These are phyloP conservation scores for Parelbella ahira DNA, from an alignment of 2,888 invertebrate species.

Conservation along the genomic window DNA sequence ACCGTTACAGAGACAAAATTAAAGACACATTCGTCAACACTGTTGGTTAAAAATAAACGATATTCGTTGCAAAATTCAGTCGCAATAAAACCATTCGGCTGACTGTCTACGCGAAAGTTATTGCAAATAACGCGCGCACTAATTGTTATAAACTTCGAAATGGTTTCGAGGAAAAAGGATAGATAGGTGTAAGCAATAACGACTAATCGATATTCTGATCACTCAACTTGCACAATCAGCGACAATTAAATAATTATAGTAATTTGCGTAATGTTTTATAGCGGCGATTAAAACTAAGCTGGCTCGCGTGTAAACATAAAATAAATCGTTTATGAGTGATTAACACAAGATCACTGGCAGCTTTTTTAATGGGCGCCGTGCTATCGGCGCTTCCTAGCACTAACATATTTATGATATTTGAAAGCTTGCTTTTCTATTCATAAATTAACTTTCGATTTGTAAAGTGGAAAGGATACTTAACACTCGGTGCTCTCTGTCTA, in stretches of 20 bases:
- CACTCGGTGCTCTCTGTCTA: no score
- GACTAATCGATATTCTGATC: conserved; percentile 37
- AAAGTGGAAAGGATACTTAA: no score
- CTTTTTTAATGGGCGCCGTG: conserved; percentile 55
- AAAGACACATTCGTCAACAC: no score
- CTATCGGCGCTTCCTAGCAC: conserved; percentile 48
- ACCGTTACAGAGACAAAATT: neutral
- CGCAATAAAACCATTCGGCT: conserved; percentile 20
- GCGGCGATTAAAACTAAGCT: conserved; percentile 54
- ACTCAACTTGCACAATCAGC: conserved; percentile 49
- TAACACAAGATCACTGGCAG: conserved; percentile 52
- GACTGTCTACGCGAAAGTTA: conserved; percentile 30
- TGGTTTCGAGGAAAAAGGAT: neutral
- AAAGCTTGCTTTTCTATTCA: no score
- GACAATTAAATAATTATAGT: conserved; percentile 45
- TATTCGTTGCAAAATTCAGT: conserved; percentile 4
- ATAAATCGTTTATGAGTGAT: conserved; percentile 59
- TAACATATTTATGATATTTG: no score
- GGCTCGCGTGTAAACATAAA: conserved; percentile 66
- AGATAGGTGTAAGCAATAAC: conserved; percentile 17
- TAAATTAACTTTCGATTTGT: no score
- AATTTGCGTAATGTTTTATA: conserved; percentile 58
- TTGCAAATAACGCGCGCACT: conserved; percentile 25
- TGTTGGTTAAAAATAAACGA: no score
- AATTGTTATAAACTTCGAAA: neutral